Conservation (phyloP, 2,888 invertebrate genomes). For the Drosophila cracens region DNA sequence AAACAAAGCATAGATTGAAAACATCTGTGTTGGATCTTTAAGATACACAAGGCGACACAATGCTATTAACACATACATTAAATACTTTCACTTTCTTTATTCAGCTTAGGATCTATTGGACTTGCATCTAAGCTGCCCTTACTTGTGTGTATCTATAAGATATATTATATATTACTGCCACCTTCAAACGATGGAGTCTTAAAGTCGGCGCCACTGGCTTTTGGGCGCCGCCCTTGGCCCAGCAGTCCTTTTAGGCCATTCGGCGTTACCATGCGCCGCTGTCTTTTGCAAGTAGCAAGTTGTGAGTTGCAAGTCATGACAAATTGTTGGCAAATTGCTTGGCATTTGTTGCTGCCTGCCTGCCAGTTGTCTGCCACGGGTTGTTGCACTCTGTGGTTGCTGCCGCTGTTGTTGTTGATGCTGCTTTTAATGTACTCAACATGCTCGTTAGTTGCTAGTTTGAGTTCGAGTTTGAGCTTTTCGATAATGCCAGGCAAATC, state of each 20-base stretch:
- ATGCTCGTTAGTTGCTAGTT: slow-evolving; percentile 55
- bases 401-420: not conserved
- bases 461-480: not conserved
- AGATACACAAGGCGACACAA: not conserved
- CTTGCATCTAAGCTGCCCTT: not conserved
- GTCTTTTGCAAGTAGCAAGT: not conserved
- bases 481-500: slow-evolving; percentile 50
- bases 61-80: not conserved
- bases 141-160: not conserved
- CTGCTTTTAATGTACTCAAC: slow-evolving; percentile 54
- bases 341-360: slow-evolving; percentile 34
- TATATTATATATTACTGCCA: not conserved
- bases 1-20: too few species aligned
- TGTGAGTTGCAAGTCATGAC: slow-evolving; percentile 39
- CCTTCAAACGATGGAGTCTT: slow-evolving; percentile 6
- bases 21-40: too few species aligned
- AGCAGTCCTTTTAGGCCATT: slow-evolving; percentile 18
- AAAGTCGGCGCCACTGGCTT: slow-evolving; percentile 16
- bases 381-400: slow-evolving; percentile 36
- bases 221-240: slow-evolving; percentile 6
- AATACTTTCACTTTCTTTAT: not conserved
- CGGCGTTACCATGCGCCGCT: slow-evolving; percentile 22
- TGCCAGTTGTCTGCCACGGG: slow-evolving; percentile 24
- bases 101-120: not conserved
- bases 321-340: slow-evolving; percentile 51